phyloP scores from a whole-genome alignment of 2,888 invertebrate genomes.

The Plusia festucae region DNA sequence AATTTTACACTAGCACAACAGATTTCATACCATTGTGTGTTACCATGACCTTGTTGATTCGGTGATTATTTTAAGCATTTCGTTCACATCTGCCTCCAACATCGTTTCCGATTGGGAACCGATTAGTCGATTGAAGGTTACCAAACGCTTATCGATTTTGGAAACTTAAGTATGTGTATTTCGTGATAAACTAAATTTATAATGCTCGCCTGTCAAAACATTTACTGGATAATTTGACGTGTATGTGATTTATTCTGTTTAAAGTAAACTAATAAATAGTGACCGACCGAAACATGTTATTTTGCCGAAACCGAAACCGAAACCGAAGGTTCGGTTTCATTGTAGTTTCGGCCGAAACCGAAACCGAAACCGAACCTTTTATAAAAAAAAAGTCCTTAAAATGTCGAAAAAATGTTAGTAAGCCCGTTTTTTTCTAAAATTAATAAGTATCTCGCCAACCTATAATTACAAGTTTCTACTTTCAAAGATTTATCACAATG shows the following conservation, averaged over 20 bases:
- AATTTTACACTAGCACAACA: neutral
- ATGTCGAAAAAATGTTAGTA: too few relatives aligned
- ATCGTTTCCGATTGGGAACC: constrained; percentile 38
- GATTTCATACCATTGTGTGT: constrained; percentile 26
- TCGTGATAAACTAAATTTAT: constrained; percentile 44
- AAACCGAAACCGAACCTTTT: too few relatives aligned
- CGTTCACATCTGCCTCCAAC: constrained; percentile 27
- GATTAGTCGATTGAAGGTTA: constrained; percentile 50
- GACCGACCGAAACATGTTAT: too few relatives aligned
- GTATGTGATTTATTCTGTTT: constrained; percentile 20
- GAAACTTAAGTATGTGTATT: constrained; percentile 20
- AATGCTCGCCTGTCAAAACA: constrained; percentile 38
- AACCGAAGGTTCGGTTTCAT: too few relatives aligned
- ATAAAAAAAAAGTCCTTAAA: too few relatives aligned
- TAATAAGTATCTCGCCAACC: too few relatives aligned
- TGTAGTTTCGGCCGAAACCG: too few relatives aligned
- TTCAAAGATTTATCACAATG: too few relatives aligned
- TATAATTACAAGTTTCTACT: too few relatives aligned
- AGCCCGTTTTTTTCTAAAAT: too few relatives aligned
- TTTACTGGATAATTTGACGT: constrained; percentile 39
- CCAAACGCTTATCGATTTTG: constrained; percentile 44
- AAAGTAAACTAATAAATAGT: constrained; percentile 15
- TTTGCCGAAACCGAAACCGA: too few relatives aligned
- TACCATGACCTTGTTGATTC: constrained; percentile 45
- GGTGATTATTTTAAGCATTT: constrained; percentile 34